Percentiles rank a stretch among this genome's conserved stretches.
Conservation (phyloP, 2,113 vertebrate genomes). For the Charadrius vociferus region DNA sequence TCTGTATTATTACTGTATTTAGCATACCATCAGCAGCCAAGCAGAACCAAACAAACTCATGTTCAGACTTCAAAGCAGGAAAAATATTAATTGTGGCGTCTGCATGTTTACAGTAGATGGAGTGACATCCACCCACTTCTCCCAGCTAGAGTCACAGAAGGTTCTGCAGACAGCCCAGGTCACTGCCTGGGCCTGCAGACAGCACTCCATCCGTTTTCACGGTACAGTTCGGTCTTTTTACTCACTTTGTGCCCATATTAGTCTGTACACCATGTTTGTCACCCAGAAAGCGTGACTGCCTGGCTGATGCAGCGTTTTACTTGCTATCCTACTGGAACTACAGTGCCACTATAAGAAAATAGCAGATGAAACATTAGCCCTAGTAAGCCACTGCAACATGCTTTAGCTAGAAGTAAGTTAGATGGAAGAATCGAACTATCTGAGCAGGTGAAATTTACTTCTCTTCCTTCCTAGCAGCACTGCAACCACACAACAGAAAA, state of each 20-base stretch:
- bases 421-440: not conserved
- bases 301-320: not conserved
- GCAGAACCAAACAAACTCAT: constrained; percentile 82
- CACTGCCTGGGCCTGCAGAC: not conserved
- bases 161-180: constrained; percentile 28
- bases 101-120: constrained; percentile 70
- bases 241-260: not conserved
- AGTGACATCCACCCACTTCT: constrained; percentile 21
- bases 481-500: not conserved
- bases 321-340: not conserved
- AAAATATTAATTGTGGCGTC: constrained; percentile 78
- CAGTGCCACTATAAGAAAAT: not conserved
- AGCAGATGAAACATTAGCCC: not conserved
- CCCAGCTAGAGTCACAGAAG: not conserved
- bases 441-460: not conserved
- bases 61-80: constrained; percentile 80
- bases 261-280: not conserved
- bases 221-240: not conserved
- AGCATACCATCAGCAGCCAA: constrained; percentile 79
- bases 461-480: not conserved
- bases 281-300: not conserved
- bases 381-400: not conserved
- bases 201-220: not conserved
- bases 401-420: not conserved
- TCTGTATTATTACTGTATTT: constrained; percentile 64